Conservation (phyloP, 2,113 vertebrate genomes). For the Microtus oregoni region DNA sequence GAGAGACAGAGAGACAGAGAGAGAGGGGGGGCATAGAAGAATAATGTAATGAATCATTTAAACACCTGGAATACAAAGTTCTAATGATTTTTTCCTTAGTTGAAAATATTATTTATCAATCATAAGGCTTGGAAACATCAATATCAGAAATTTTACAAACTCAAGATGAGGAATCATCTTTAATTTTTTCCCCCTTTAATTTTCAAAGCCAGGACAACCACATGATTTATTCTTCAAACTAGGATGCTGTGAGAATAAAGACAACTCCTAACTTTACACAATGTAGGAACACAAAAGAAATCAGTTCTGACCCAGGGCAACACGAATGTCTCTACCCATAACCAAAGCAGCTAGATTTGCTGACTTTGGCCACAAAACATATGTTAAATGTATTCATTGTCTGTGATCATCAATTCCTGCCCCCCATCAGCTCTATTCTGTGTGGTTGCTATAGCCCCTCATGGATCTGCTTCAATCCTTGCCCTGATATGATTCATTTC, state of each 20-base stretch:
- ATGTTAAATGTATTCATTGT: neutral
- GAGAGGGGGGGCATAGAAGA: neutral
- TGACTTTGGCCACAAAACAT: neutral
- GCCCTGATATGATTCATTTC: neutral
- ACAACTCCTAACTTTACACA: neutral
- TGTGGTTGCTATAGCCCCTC: neutral
- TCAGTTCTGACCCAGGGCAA: neutral
- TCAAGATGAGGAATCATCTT: neutral
- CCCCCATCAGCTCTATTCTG: neutral
- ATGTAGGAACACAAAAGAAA: neutral
- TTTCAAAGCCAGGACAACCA: neutral
- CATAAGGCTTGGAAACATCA: neutral
- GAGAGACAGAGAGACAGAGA: neutral
- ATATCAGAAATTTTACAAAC: neutral
- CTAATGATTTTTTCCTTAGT: neutral
- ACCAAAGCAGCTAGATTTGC: neutral
- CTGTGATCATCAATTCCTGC: neutral
- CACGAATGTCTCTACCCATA: neutral
- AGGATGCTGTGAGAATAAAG: conserved; percentile 8
- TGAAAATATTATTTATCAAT: neutral
- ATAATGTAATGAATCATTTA: conserved; percentile 38
- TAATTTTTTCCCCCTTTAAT: conserved; percentile 23
- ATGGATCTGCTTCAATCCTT: neutral
- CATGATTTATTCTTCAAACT: neutral
- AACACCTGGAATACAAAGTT: neutral